phyloP scores from a whole-genome alignment of 1,140 invertebrate genomes.

The Oppia nitens region DNA sequence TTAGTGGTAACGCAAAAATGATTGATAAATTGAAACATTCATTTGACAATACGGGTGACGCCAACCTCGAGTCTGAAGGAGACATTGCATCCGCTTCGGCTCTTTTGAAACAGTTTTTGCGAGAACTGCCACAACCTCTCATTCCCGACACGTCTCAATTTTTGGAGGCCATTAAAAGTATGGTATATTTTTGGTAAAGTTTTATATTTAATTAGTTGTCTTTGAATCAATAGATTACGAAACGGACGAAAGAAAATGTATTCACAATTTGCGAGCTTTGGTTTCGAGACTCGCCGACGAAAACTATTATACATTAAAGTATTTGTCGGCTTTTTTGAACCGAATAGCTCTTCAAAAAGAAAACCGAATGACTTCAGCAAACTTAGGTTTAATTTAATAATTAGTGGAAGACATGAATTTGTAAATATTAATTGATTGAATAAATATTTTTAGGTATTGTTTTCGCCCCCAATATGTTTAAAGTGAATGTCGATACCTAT shows the following conservation, averaged over 20 bases:
- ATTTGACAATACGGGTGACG: constrained; percentile 30
- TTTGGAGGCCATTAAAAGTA: constrained; percentile 24
- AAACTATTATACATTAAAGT: constrained; percentile 29
- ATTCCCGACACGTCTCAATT: constrained; percentile 29
- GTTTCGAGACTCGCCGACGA: constrained; percentile 25
- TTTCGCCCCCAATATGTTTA: constrained; percentile 34
- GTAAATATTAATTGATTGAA: neutral
- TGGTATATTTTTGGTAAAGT: constrained; percentile 5
- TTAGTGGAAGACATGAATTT: neutral
- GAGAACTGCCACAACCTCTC: constrained; percentile 31
- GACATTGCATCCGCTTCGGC: constrained; percentile 29
- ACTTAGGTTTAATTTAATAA: constrained; percentile 19
- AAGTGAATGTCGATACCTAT: constrained; percentile 20
- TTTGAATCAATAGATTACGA: neutral
- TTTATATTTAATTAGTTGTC: neutral
- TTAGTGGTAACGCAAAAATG: constrained; percentile 28
- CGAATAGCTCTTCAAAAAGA: constrained; percentile 26
- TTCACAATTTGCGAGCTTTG: constrained; percentile 18
- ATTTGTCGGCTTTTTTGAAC: constrained; percentile 28
- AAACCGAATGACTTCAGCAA: constrained; percentile 32
- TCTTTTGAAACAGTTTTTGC: constrained; percentile 30
- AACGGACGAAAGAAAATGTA: constrained; percentile 9
- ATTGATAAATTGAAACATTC: constrained; percentile 29
- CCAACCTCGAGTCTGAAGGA: constrained; percentile 25
- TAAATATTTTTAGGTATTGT: constrained; percentile 25